Evolutionary conservation across 2,888 invertebrate genomes (phyloP), one percentile per base, ranked within the genome.

Genomic region (Heliconius aoede): DNA sequence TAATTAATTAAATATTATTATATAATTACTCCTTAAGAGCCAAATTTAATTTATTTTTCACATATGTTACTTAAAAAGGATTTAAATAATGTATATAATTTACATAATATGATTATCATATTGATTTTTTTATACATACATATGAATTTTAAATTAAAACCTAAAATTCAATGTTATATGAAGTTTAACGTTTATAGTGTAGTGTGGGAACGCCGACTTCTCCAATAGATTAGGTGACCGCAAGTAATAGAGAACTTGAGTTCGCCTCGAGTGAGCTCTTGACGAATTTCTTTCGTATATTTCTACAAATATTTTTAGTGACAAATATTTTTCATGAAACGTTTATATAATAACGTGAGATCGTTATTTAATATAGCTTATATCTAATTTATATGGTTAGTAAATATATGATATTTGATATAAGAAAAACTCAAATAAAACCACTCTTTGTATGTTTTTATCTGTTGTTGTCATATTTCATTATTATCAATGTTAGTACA

Each of bases 201-300:
- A 67, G 73, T 62, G 78, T 79, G 73, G 77, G 69, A 65, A 58
- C 72, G 77, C 79, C 76, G 79, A 76, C 67, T 73, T 71, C 69
- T 73, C 80, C 76, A 65, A 58, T 82, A 75, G 72, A 77, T 73
- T 80, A 83, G 80, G 84, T 84, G 83, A 86, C 88, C 90, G 86
- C 86, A 85, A 89, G 86, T 90, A 90, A 91, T 87, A 82, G 83
- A 89, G 87, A 88, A 87, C 86, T 83, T 83, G 87, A 85, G 87
- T 89, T 90, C 89, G 86, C 85, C 82, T 83, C 85, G 82, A 83
- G 86, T 82, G 78, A 82, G 76, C 84, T 82, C 84, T 82, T 80
- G 76, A 79, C 79, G 78, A 83, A 88, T 85, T 86, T 86, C 65
- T 84, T 86, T 84, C 85, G 86, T 83, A 86, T 88, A 86, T 72